Conservation (phyloP, 2,797 vertebrate species). For the Leontocebus nigricollis region DNA sequence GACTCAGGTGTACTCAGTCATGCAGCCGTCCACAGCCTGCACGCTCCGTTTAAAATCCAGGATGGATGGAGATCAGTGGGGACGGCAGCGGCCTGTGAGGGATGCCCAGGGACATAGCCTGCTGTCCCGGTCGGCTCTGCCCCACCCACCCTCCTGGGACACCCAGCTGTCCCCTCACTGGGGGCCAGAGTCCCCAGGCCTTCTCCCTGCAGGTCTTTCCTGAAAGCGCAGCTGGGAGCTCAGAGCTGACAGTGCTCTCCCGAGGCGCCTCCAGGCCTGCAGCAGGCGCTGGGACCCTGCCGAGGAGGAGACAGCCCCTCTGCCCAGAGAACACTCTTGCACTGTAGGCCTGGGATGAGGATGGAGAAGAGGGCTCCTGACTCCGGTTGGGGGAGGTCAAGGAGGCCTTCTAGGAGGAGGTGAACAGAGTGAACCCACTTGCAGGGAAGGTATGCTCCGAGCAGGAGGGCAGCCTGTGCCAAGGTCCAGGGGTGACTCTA, state of each 20-base stretch:
- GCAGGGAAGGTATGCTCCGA: background rate
- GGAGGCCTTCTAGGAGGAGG: slow-evolving; percentile 4
- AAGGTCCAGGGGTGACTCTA: background rate
- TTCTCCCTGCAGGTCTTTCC: background rate
- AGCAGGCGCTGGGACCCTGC: background rate
- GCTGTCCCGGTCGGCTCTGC: background rate
- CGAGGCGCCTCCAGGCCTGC: background rate
- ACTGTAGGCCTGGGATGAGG: background rate
- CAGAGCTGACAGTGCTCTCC: background rate
- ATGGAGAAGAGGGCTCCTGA: background rate
- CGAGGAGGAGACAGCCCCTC: background rate
- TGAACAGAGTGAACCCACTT: background rate
- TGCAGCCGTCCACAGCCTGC: accelerated
- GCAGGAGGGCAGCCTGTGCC: background rate
- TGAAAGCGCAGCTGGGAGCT: background rate
- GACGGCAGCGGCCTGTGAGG: background rate
- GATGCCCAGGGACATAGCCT: background rate
- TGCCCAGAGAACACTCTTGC: background rate
- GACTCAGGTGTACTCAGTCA: accelerated
- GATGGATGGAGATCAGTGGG: background rate
- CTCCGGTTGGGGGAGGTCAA: background rate
- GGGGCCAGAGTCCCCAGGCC: background rate
- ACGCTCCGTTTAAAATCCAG: background rate
- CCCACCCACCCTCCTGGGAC: background rate
- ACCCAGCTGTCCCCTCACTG: background rate